Percentiles rank a stretch among this genome's conserved stretches.
These are phyloP conservation scores for Drosophila mimetica DNA, from an alignment of 2,888 invertebrate species.

Conservation along the genomic window DNA sequence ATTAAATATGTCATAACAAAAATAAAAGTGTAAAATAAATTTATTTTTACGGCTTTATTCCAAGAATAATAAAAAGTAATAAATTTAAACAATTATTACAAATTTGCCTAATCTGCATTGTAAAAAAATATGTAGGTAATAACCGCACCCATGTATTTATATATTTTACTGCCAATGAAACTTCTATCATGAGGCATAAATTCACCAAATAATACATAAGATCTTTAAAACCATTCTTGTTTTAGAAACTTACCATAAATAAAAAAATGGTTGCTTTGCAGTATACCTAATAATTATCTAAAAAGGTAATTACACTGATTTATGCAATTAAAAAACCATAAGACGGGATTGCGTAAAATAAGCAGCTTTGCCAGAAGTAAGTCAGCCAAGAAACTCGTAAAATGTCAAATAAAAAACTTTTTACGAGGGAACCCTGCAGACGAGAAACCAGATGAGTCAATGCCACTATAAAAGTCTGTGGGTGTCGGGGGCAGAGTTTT, in stretches of 20 bases:
- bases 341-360: constrained; percentile 21
- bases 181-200: not conserved
- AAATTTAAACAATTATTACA: too few species aligned
- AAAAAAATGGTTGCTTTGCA: not conserved
- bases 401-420: constrained; percentile 30
- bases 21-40: too few species aligned
- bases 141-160: not conserved
- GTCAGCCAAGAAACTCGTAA: constrained; percentile 19
- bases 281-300: constrained; percentile 8
- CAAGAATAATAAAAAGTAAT: not conserved
- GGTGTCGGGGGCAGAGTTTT: constrained; percentile 10
- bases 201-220: not conserved
- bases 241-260: not conserved
- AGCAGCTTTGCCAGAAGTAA: constrained; percentile 24
- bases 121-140: not conserved
- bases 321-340: constrained; percentile 33
- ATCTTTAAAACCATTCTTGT: not conserved
- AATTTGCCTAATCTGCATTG: not conserved
- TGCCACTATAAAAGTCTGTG: constrained; percentile 11
- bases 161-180: constrained; percentile 22
- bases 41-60: too few species aligned
- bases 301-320: constrained; percentile 19
- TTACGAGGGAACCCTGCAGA: constrained; percentile 15
- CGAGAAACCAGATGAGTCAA: constrained; percentile 8
- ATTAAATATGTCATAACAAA: not conserved